A percentile compares a stretch with the other conserved stretches of the same genome.
These are phyloP conservation scores for Drosophila paramelanica DNA, from an alignment of 2,888 invertebrate genomes.

Conservation along the genomic window DNA sequence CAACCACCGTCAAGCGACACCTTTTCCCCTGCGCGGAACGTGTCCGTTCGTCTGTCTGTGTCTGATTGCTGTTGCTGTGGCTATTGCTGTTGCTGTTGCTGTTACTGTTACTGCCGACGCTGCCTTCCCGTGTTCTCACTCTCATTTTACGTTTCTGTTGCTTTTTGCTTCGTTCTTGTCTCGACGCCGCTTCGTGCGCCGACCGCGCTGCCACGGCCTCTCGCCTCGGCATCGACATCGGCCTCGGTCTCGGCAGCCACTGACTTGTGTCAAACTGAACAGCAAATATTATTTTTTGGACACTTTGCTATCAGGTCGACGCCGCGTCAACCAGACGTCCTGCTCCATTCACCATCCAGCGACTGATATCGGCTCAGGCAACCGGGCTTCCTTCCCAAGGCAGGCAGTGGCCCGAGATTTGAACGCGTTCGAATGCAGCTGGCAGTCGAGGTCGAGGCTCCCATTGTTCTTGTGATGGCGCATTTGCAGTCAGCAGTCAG, in stretches of 20 bases:
- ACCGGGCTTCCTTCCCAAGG: slow-evolving; percentile 1
- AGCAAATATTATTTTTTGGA: slow-evolving; percentile 84
- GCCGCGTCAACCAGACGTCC: slow-evolving; percentile 77
- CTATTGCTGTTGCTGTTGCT: slow-evolving; percentile 17
- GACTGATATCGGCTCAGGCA: slow-evolving; percentile 80
- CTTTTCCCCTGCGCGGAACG: slow-evolving; percentile 50
- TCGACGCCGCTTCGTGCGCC: slow-evolving; percentile 44
- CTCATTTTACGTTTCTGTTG: slow-evolving; percentile 48
- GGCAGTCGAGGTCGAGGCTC: slow-evolving; percentile 17
- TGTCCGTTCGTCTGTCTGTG: slow-evolving; percentile 49
- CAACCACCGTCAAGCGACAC: slow-evolving; percentile 69
- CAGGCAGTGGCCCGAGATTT: slow-evolving; percentile 51
- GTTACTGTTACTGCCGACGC: slow-evolving; percentile 35
- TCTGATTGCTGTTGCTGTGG: slow-evolving; percentile 49
- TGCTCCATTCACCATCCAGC: slow-evolving; percentile 79
- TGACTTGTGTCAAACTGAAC: slow-evolving; percentile 80
- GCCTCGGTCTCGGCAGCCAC: slow-evolving; percentile 59
- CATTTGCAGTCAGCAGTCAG: slow-evolving; percentile 45
- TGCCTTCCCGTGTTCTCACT: slow-evolving; percentile 50
- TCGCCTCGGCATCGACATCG: slow-evolving; percentile 38
- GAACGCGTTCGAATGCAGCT: slow-evolving; percentile 11
- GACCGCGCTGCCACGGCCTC: slow-evolving; percentile 25
- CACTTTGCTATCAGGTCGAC: slow-evolving; percentile 85
- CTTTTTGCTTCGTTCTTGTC: slow-evolving; percentile 58
- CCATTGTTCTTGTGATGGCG: slow-evolving; percentile 61